Percentiles rank a stretch among this genome's conserved stretches.
phyloP scores from a whole-genome alignment of 1,140 invertebrate species.

The Drosophila repletoides region DNA sequence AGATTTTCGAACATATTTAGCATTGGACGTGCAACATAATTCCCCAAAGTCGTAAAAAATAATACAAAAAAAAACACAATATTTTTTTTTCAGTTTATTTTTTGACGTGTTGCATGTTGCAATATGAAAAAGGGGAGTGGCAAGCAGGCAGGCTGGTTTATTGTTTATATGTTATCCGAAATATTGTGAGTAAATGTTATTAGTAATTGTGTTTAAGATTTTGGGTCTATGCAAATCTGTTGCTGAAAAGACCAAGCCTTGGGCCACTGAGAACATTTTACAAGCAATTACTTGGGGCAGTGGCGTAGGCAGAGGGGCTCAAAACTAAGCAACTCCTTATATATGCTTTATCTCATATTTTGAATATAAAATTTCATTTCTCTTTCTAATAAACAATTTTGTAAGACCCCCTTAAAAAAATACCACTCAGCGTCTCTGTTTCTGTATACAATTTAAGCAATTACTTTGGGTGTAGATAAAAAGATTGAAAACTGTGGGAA shows the following conservation, averaged over 20 bases:
- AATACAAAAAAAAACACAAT: conserved; percentile 28
- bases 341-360: too few species aligned
- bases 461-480: neutral
- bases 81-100: too few species aligned
- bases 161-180: conserved; percentile 35
- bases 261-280: neutral
- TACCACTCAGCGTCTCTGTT: too few species aligned
- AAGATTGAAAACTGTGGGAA: conserved; percentile 36
- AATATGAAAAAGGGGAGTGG: conserved; percentile 49
- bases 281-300: too few species aligned
- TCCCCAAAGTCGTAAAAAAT: conserved; percentile 44
- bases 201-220: conserved; percentile 28
- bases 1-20: conserved; percentile 72
- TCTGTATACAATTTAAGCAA: neutral
- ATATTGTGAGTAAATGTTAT: conserved; percentile 33
- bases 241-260: conserved; percentile 37
- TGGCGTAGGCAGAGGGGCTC: too few species aligned
- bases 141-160: conserved; percentile 24
- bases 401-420: too few species aligned
- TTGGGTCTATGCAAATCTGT: conserved; percentile 42
- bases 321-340: too few species aligned
- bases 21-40: conserved; percentile 71
- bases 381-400: too few species aligned
- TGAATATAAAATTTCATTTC: too few species aligned
- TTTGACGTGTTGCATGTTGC: conserved; percentile 21